A percentile compares a stretch with the other conserved stretches of the same genome.
phyloP scores from a whole-genome alignment of 2,113 vertebrate genomes.

The Passer montanus region DNA sequence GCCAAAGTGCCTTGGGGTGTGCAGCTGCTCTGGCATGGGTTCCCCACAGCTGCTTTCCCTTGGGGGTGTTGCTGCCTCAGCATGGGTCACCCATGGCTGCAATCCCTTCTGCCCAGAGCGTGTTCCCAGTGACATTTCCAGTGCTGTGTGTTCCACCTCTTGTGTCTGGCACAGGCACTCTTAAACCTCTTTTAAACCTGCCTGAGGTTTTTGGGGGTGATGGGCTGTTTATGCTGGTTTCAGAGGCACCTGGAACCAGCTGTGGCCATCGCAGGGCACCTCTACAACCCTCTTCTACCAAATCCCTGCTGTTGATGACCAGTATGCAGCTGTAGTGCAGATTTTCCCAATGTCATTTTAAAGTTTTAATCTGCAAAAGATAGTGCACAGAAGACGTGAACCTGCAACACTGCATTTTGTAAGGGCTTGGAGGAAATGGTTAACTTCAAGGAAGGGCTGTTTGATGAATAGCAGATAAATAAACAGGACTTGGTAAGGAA shows the following conservation, averaged over 20 bases:
- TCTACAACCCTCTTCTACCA: neutral
- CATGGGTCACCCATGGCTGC: rapidly evolving
- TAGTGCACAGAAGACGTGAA: neutral
- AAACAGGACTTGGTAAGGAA: neutral
- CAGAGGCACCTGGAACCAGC: neutral
- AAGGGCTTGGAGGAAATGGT: neutral
- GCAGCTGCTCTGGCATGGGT: neutral
- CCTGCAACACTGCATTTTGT: neutral
- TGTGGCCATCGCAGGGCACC: neutral
- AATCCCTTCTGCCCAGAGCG: rapidly evolving
- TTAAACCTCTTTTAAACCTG: neutral
- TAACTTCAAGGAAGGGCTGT: neutral
- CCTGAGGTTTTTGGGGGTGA: neutral
- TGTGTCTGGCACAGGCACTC: rapidly evolving
- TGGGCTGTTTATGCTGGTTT: neutral
- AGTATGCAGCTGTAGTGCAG: neutral
- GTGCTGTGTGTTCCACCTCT: rapidly evolving
- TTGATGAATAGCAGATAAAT: neutral
- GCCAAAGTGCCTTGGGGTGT: neutral
- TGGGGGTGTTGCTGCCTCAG: neutral
- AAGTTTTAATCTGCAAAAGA: neutral
- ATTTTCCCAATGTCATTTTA: neutral
- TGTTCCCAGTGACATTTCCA: neutral
- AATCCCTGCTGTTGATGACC: neutral
- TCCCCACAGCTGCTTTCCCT: neutral